phyloP scores from a whole-genome alignment of 2,797 vertebrate genomes.

The Fistularia tabacaria region DNA sequence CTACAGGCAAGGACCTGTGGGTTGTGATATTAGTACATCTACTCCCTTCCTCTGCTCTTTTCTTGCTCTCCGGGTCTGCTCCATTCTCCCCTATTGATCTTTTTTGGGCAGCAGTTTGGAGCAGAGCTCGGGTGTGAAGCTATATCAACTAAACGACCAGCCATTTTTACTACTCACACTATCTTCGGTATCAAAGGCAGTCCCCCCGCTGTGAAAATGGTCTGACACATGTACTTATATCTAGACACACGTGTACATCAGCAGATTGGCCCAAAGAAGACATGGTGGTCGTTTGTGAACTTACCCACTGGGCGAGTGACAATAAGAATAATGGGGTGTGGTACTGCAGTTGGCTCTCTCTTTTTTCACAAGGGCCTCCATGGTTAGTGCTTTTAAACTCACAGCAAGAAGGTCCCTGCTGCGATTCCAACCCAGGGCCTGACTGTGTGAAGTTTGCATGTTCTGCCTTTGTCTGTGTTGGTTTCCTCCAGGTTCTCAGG shows the following conservation, averaged over 20 bases:
- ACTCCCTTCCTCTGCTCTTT: conserved; percentile 34
- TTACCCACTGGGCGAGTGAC: conserved; percentile 30
- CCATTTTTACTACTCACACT: conserved; percentile 52
- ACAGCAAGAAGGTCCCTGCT: too few species aligned
- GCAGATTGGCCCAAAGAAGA: conserved; percentile 12
- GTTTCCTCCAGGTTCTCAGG: too few species aligned
- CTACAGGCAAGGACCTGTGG: conserved; percentile 29
- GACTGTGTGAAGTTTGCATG: too few species aligned
- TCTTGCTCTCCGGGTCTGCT: conserved; percentile 23
- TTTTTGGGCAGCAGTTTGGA: conserved; percentile 32
- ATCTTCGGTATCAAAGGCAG: conserved; percentile 29
- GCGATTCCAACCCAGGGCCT: too few species aligned
- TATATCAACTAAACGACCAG: conserved; percentile 56
- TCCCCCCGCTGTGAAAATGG: conserved; percentile 35
- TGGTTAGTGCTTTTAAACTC: too few species aligned
- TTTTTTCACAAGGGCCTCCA: too few species aligned
- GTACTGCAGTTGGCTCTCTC: conserved; percentile 5
- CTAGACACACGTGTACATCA: conserved; percentile 1
- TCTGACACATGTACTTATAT: conserved; percentile 11
- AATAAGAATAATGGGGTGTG: conserved; percentile 29
- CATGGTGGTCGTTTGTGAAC: conserved; percentile 23
- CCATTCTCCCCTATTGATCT: conserved; percentile 53
- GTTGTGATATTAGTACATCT: conserved; percentile 49
- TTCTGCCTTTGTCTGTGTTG: too few species aligned
- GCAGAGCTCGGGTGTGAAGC: conserved; percentile 37